Evolutionary conservation across 1,140 invertebrate species (phyloP), one percentile per base, ranked within the genome.

Genomic region (Chironomus tepperi): DNA sequence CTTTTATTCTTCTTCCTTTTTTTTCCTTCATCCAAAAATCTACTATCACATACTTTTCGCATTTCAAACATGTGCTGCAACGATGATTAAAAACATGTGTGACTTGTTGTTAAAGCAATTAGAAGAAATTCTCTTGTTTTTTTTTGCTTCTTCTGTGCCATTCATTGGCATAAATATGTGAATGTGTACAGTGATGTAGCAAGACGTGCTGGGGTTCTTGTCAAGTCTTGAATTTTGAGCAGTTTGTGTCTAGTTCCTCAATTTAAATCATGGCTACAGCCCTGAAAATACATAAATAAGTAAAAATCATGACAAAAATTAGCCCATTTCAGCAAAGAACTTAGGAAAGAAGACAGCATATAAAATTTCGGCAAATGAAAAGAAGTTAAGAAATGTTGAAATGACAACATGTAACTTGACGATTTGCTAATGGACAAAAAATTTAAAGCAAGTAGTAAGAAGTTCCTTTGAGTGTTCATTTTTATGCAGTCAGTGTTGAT

Each of bases 101-200:
- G 65, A 70, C 65, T 70, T 18, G 5, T 70, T 70, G 65, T 70
- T 70, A 70, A 70, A 70, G 19, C 65, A 70, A 70, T 70, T 70
- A 70, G 18, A 21, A 10, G 47, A 70, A 21, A 18, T 70, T 70
- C 47, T 57, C 47, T 57, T 57, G 1, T 12, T 57, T 57, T 70
- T 7, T 67, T 67, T 67, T 19, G 43, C 43, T 12, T 57, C n/a
- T 57, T 57, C 10, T 57, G 12, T 57, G 47, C 47, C n/a, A n/a
- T 57, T 57, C 47, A 57, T 57, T 57, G 47, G 15, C 12, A 57
- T 12, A 15, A 57, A 57, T 34, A 12, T 57, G n/a, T 15, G 47
- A 57, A 57, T 57, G 8, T 57, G 9, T 12, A 34, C 24, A 34
- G 24, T 1, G 5, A 5, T 5, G 24, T 1, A 34, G 24, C 5